Evolutionary conservation across 2,797 vertebrate species (phyloP).

Genomic region (Sebastiscus albofasciatus): DNA sequence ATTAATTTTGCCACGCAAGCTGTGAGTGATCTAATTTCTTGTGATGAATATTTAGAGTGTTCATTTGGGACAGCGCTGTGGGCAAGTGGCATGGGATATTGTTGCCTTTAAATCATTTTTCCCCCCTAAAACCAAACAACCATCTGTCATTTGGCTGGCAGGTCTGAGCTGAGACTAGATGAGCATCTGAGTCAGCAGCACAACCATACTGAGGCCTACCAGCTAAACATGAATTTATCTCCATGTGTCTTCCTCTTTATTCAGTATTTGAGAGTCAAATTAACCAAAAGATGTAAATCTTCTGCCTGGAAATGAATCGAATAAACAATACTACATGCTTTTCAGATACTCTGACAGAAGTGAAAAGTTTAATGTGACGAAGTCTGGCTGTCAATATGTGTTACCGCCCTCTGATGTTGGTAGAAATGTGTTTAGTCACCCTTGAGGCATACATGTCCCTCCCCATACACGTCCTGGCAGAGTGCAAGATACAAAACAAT

Average conservation of each 20-base stretch:
- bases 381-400: background rate
- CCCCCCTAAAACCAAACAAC: conserved; percentile 31
- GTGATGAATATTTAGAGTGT: conserved; percentile 48
- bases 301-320: background rate
- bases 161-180: background rate
- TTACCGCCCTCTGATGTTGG: background rate
- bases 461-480: background rate
- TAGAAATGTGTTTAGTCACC: background rate
- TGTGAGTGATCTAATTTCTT: conserved; percentile 33
- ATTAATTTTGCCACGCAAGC: conserved; percentile 11
- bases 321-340: background rate
- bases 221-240: background rate
- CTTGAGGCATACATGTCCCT: background rate
- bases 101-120: background rate
- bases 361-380: background rate
- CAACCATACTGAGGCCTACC: background rate
- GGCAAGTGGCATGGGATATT: conserved; percentile 45
- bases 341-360: background rate
- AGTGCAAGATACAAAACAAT: background rate
- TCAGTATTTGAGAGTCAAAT: background rate
- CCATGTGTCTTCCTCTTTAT: background rate
- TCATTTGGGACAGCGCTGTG: conserved; percentile 59
- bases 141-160: conserved; percentile 59
- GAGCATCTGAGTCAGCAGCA: background rate
- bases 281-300: background rate